Evolutionary conservation across 2,797 vertebrate genomes (phyloP).

Genomic region (Tokudaia tokunoshimensis): DNA sequence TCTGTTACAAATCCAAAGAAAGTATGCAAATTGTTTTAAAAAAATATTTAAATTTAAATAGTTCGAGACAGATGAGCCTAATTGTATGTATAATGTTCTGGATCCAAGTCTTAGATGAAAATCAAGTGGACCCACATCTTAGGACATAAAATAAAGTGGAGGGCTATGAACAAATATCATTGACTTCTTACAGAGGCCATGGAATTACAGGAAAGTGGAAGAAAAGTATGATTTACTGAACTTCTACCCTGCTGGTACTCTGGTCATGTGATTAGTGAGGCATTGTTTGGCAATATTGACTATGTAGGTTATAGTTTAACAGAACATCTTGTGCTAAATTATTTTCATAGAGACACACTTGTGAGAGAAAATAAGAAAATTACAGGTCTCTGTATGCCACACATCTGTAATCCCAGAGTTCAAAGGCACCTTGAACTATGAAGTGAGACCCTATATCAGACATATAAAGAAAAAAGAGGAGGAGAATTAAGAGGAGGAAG

Average conservation of each 20-base stretch:
- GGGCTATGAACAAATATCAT: background rate
- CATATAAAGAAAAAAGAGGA: background rate
- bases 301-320: background rate
- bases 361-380: background rate
- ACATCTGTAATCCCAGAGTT: background rate
- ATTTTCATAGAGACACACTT: background rate
- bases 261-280: background rate
- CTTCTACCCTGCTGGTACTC: background rate
- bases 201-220: background rate
- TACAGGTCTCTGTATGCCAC: background rate
- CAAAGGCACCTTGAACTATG: background rate
- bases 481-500: too few species aligned
- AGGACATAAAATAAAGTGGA: constrained; percentile 1
- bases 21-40: background rate
- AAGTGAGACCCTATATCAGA: background rate
- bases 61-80: background rate
- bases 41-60: background rate
- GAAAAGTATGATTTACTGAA: background rate
- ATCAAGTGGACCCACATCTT: background rate
- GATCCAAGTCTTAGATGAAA: background rate
- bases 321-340: background rate
- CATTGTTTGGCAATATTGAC: background rate
- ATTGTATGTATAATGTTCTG: background rate
- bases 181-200: background rate
- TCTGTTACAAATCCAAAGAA: background rate